Base-by-base conservation (phyloP, 2,113 vertebrate species). In the Nothoprocta perdicaria region DNA sequence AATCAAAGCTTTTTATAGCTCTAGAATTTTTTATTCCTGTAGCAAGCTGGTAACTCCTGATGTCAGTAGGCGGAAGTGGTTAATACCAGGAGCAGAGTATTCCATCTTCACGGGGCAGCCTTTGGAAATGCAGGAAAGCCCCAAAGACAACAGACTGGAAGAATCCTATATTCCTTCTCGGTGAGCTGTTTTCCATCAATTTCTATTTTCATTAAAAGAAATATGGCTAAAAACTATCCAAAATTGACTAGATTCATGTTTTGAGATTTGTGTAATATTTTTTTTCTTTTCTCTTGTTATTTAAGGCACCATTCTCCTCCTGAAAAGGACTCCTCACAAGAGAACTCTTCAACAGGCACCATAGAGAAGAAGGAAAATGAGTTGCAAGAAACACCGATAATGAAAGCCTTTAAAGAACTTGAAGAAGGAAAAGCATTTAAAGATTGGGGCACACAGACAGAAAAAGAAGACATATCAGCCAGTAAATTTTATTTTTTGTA, bases 381-480 rank as follows among this genome's bases (percentile, higher is more conserved):
- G 10, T 81, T 90, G 16, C 92, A 97, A 35, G 97, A 99, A 86
- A 97, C 98, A 17, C 98, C 99, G 8, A 95, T 99, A 92, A 97
- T 99, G 96, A 99, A 98, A 96, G 98, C 98, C 38, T 97, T 99
- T 76, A 98, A 98, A 83, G 98, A 99, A 96, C 97, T 99, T 81
- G 98, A 99, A 96, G 98, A 98, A 94, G 98, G 97, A 95, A 98
- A 97, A 97, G 95, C 97, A 26, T 97, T 98, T 21, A 98, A 99
- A 96, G 98, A 97, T 40, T 98, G 98, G 97, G 94, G 98, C 94
- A 94, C 97, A 71, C 97, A 97, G 91, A 97, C 97, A 62, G 97
- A 97, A 46, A 98, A 97, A 92, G 97, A 98, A 38, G 96, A 96
- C 8, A 23, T 94, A 22, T 84, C 96, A 76, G 46, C 86, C 61